phyloP scores from a whole-genome alignment of 2,113 vertebrate genomes.

The cat (Felis catus) region F.catus_Fca126_mat1.0 CM031412.1:123932001-123932500 shows the following conservation, averaged over 20 bases:
- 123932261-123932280: too few relatives aligned
- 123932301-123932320: too few relatives aligned
- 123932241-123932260: too few relatives aligned
- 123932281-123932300: too few relatives aligned
- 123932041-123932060: not conserved
- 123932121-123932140: not conserved
- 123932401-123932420: not conserved
- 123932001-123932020: not conserved
- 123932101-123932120: not conserved
- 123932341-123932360: too few relatives aligned
- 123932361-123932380: not conserved
- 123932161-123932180: not conserved
- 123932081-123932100: not conserved
- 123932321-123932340: too few relatives aligned
- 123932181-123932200: not conserved
- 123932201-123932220: too few relatives aligned
- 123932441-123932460: not conserved
- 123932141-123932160: not conserved
- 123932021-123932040: not conserved
- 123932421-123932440: not conserved
- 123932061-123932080: constrained; percentile 24
- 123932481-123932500: not conserved
- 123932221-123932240: too few relatives aligned
- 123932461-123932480: not conserved
- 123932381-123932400: not conserved